Evolutionary conservation across 53 echinoderm and acorn worm genomes (phyloP).

Genomic region (Henricia sp.): DNA sequence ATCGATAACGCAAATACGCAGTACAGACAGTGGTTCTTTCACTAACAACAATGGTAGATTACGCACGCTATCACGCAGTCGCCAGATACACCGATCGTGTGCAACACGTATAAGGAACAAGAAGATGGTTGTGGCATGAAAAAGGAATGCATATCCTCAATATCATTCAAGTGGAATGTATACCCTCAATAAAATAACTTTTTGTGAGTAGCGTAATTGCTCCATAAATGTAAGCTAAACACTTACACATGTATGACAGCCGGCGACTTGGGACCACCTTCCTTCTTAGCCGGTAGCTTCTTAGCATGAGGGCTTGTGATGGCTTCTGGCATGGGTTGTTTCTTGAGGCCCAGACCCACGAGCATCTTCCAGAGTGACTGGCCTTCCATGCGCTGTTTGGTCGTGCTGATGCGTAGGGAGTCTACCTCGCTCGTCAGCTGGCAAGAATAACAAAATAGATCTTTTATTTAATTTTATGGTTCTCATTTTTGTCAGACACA

Average conservation of each 20-base stretch:
- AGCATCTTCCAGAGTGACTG: constrained; percentile 87
- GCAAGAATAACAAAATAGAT: neutral
- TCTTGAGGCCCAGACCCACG: constrained; percentile 70
- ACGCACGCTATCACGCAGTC: no score
- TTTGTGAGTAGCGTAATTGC: no score
- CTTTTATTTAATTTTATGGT: neutral
- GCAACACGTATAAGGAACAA: no score
- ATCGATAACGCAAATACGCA: no score
- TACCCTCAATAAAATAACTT: no score
- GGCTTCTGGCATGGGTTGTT: constrained; percentile 75
- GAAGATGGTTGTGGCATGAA: no score
- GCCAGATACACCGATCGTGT: no score
- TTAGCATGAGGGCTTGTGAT: constrained; percentile 72
- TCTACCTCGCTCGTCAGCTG: constrained; percentile 82
- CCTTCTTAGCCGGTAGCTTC: constrained; percentile 80
- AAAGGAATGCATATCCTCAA: no score
- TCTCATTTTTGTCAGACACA: neutral
- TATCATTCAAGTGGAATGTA: no score
- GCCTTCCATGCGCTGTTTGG: constrained; percentile 67
- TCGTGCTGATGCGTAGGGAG: constrained; percentile 60
- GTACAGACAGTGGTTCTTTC: no score
- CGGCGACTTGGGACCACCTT: constrained; percentile 70
- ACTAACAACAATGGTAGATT: no score
- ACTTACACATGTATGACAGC: constrained; percentile 91
- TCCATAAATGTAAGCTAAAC: no score